These are phyloP conservation scores for Syrista parreyssii DNA, from an alignment of 2,888 invertebrate species.

Conservation along the genomic window DNA sequence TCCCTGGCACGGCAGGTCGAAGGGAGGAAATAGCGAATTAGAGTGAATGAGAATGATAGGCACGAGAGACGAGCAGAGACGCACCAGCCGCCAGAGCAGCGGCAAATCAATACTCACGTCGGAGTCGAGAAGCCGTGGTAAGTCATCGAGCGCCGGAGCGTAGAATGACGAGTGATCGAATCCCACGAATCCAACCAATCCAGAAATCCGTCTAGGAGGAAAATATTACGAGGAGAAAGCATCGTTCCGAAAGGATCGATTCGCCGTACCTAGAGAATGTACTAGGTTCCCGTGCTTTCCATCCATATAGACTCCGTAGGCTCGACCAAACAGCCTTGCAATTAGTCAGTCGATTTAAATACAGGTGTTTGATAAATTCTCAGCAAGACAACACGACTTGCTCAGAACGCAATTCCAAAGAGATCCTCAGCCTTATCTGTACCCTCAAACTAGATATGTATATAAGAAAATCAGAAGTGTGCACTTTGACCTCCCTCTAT, in stretches of 20 bases:
- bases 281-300: neutral
- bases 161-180: slow-evolving; percentile 4
- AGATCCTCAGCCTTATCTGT: no score
- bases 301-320: neutral
- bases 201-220: neutral
- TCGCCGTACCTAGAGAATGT: neutral
- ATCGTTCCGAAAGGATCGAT: neutral
- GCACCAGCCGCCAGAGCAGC: slow-evolving; percentile 27
- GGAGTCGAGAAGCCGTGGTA: slow-evolving; percentile 27
- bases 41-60: slow-evolving; percentile 50
- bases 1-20: neutral
- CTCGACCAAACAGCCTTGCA: neutral
- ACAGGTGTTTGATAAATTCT: neutral
- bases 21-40: slow-evolving; percentile 52
- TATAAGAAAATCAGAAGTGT: no score
- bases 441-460: no score
- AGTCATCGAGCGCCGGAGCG: slow-evolving; percentile 25
- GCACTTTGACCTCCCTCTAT: no score
- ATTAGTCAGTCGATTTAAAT: neutral
- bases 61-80: slow-evolving; percentile 30
- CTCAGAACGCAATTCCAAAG: no score
- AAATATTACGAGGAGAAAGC: neutral
- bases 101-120: slow-evolving; percentile 53
- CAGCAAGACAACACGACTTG: no score
- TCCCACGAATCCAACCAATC: neutral